phyloP scores from a whole-genome alignment of 2,113 vertebrate species.

The Cryptomyrus ogoouensis region DNA sequence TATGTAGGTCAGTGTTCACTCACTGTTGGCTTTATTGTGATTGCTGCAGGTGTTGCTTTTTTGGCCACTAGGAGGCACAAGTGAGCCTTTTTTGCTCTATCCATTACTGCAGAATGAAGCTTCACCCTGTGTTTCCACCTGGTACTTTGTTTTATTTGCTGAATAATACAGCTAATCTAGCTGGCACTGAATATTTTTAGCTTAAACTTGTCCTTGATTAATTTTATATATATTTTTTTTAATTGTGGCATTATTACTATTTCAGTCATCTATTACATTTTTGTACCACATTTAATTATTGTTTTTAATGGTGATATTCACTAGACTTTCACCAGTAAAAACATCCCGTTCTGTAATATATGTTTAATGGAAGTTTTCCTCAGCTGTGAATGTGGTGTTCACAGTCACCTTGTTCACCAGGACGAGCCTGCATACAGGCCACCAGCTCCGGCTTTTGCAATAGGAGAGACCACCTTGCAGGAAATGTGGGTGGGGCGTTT shows the following conservation, averaged over 20 bases:
- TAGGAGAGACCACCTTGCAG: background rate
- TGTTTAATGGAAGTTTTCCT: background rate
- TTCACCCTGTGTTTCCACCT: background rate
- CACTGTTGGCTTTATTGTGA: background rate
- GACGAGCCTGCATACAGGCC: background rate
- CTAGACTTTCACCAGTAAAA: no score
- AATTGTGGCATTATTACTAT: background rate
- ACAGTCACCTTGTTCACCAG: background rate
- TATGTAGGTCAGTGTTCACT: background rate
- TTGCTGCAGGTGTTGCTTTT: background rate
- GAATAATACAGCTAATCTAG: background rate
- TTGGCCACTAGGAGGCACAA: conserved; percentile 45
- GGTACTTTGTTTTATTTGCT: no score
- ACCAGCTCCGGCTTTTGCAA: background rate
- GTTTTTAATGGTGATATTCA: background rate
- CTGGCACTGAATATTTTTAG: background rate
- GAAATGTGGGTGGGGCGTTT: background rate
- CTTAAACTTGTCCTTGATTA: conserved; percentile 9
- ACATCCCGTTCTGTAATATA: no score
- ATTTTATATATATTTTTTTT: background rate
- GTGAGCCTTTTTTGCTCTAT: conserved; percentile 3
- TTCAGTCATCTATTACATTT: background rate
- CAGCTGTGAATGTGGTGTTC: background rate
- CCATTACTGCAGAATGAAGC: background rate
- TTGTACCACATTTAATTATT: conserved; percentile 21